Evolutionary conservation across 1,140 invertebrate species (phyloP), one percentile per base, ranked within the genome.

Genomic region (Meteorus sp.): DNA sequence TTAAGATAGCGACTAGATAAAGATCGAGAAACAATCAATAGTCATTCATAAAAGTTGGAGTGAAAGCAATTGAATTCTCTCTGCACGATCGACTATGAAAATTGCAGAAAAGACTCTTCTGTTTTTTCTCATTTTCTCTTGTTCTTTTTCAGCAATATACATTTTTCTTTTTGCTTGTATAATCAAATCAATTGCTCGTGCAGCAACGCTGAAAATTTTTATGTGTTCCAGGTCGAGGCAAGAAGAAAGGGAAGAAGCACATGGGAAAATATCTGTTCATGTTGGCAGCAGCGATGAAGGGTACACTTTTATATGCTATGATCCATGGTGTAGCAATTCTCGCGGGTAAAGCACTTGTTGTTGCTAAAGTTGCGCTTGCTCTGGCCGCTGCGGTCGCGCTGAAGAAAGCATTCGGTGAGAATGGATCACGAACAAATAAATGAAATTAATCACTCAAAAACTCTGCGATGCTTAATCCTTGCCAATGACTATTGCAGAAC

Each of bases 341-440:
- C 52, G 87, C 89, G 17, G 88, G 85, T 19, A 89, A 88, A 68
- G 88, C 90, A 8, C 70, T 93, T 13, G 79, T 90, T 9, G 83
- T 89, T 5, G 87, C 85, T 53, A 90, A 89, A 75, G 86, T 92
- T 65, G 90, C 90, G 9, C 73, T 93, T 2, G 80, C 90, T 1
- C 77, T 93, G 13, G 88, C 88, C 29, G 86, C 86, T 7, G 88
- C 91, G 33, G 83, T 92, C 37, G 89, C 88, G 0, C 76, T 93
- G 37, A 92, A 90, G 79, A 91, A 90, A 69, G 75, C 91, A 17
- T 83, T 89, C 56, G 78, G 79, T 72, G 59, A 64, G n/a, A 41
- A 31, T 47, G 33, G 23, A 47, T 56, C 27, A 13, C 53, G 8
- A 19, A 15, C 47, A 39, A 11, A 51, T n/a, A 2, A 20, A 48